Percentiles rank a stretch among this genome's conserved stretches.
phyloP scores from a whole-genome alignment of 2,888 invertebrate species.

The Lithophane ornitopus region DNA sequence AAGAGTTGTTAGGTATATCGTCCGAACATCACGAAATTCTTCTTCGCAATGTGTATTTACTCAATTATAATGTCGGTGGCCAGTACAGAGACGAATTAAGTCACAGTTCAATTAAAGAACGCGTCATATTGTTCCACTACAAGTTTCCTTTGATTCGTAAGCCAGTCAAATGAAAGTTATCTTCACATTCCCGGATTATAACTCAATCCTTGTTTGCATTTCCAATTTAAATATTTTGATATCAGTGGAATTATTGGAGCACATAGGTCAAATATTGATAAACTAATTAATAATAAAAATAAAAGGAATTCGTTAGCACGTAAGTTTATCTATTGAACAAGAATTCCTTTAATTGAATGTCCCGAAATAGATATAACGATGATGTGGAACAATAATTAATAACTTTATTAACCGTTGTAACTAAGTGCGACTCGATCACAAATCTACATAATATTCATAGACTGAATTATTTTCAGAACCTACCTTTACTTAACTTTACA shows the following conservation, averaged over 20 bases:
- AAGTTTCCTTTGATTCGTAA: conserved; percentile 46
- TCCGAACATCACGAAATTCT: conserved; percentile 59
- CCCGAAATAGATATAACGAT: conserved; percentile 20
- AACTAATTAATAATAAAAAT: conserved; percentile 33
- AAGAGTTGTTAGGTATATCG: conserved; percentile 31
- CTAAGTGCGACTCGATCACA: background rate
- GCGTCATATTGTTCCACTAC: conserved; percentile 41
- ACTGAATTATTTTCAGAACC: background rate
- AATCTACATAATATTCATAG: background rate
- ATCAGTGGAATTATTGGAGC: conserved; percentile 39
- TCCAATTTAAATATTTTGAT: conserved; percentile 48
- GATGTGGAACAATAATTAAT: conserved; percentile 21
- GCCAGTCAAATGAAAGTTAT: conserved; percentile 56
- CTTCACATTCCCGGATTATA: conserved; percentile 55
- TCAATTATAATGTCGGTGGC: conserved; percentile 49
- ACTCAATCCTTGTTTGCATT: conserved; percentile 54
- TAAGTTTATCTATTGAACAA: conserved; percentile 27
- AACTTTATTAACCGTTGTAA: conserved; percentile 1
- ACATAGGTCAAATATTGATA: conserved; percentile 58
- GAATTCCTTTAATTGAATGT: conserved; percentile 15
- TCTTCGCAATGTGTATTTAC: conserved; percentile 60
- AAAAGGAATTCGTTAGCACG: conserved; percentile 19
- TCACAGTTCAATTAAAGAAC: conserved; percentile 51
- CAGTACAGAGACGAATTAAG: conserved; percentile 59
- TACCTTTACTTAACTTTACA: background rate